Evolutionary conservation across 1,140 invertebrate species (phyloP), one percentile per base, ranked within the genome.

Genomic region (Bombus polaris): DNA sequence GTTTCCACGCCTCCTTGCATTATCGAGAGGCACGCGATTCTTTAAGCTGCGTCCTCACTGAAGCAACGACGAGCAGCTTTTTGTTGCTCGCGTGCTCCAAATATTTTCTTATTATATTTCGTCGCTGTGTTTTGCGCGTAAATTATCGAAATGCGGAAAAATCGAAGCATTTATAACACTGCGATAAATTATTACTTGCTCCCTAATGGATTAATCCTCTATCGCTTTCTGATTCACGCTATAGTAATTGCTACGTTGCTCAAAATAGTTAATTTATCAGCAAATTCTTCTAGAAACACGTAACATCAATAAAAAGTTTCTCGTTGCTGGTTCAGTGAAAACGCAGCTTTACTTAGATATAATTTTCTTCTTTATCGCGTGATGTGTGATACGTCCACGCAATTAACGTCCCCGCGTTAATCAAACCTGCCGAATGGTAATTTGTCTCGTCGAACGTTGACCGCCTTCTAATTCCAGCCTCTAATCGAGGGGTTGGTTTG

Each of bases 11-110:
- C 88, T 84, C 44, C 80, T 86, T 65, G 72, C 75, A 87, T 88
- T 88, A 91, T 91, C 88, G 83, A 81, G 74, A 84, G 75, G 78
- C 88, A 91, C 90, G 90, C 90, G 84, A 91, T 80, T 71, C 47
- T 28, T 62, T 4, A 68, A 15, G 39, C 37, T 44, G 22, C 59
- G 66, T 62, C 9, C 28, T 2, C 59, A 5, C 28, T 5, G 59
- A n/a, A 62, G 3, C 10, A 5, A n/a, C 9, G 4, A 62, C 28
- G 28, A 4, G 12, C 59, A 62, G 47, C 28, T 4, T 59, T 25
- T 1, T 12, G 25, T 12, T 28, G 57, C 3, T 28, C 15, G 44
- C 15, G 15, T 12, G 25, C 25, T 25, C 25, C 10, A 12, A 59
- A 59, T 47, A 47, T 47, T 18, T 1, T 15, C 4, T 15, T 47